Evolutionary conservation across 2,888 invertebrate genomes (phyloP).

Genomic region (Meandrusa payeni): DNA sequence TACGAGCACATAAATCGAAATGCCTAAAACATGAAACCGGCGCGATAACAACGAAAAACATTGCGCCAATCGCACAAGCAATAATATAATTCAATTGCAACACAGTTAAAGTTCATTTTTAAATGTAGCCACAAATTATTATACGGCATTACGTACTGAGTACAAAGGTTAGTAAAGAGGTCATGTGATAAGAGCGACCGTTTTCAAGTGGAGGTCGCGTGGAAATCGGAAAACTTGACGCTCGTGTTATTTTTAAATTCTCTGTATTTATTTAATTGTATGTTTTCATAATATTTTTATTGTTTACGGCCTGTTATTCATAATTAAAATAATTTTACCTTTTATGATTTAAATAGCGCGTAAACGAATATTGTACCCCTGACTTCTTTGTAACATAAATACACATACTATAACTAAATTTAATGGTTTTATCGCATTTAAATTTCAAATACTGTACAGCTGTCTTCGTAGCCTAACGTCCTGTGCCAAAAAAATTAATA

Average conservation of each 20-base stretch:
- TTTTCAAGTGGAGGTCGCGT: constrained; percentile 56
- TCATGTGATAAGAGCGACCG: constrained; percentile 66
- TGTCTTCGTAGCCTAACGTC: no score
- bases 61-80: constrained; percentile 28
- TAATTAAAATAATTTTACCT: no score
- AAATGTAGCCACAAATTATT: constrained; percentile 11
- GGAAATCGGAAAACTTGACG: constrained; percentile 56
- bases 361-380: no score
- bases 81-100: constrained; percentile 34
- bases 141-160: constrained; percentile 41
- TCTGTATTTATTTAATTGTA: no score
- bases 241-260: constrained; percentile 32
- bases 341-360: no score
- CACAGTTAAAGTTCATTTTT: constrained; percentile 36
- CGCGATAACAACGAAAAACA: constrained; percentile 59
- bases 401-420: no score
- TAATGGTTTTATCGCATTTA: no score
- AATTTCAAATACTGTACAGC: no score
- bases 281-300: no score
- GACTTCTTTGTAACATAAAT: no score
- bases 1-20: constrained; percentile 51
- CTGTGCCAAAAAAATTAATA: no score
- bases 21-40: constrained; percentile 56
- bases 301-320: no score
- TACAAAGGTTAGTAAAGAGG: constrained; percentile 61